Percentiles rank a stretch among this genome's conserved stretches.
Conservation (phyloP, 2,797 vertebrate genomes). For the Sardinella longiceps region DNA sequence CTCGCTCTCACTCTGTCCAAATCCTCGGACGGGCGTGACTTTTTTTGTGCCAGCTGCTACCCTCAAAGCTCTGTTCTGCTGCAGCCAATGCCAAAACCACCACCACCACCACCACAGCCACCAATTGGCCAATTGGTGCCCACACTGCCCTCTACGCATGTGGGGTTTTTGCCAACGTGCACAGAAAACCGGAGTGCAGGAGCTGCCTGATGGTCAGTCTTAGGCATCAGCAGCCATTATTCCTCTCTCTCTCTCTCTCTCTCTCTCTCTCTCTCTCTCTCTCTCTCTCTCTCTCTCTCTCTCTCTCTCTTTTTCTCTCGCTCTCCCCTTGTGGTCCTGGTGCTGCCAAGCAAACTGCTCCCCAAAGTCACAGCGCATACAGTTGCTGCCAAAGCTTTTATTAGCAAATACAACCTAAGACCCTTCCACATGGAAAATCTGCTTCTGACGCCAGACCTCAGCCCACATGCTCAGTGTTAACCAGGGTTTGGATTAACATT, state of each 20-base stretch:
- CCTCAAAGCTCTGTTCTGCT: constrained; percentile 34
- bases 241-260: constrained; percentile 17
- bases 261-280: too few species aligned
- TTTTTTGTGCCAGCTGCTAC: constrained; percentile 20
- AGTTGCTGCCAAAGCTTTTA: constrained; percentile 47
- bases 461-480: constrained; percentile 37
- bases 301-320: too few species aligned
- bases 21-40: constrained; percentile 30
- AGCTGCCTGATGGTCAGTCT: constrained; percentile 37
- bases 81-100: constrained; percentile 17
- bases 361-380: constrained; percentile 45
- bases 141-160: not conserved
- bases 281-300: too few species aligned
- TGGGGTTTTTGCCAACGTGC: constrained; percentile 6
- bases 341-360: constrained; percentile 35
- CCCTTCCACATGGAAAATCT: constrained; percentile 41
- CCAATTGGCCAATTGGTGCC: not conserved
- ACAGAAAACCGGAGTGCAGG: constrained; percentile 25
- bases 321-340: constrained; percentile 31
- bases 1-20: constrained; percentile 20
- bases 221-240: constrained; percentile 28
- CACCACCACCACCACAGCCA: not conserved
- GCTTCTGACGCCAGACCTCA: constrained; percentile 34
- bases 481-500: constrained; percentile 33
- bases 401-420: constrained; percentile 50